Base-by-base conservation (phyloP, 1,140 invertebrate genomes). In the Mycetomoellerius zeteki region DNA sequence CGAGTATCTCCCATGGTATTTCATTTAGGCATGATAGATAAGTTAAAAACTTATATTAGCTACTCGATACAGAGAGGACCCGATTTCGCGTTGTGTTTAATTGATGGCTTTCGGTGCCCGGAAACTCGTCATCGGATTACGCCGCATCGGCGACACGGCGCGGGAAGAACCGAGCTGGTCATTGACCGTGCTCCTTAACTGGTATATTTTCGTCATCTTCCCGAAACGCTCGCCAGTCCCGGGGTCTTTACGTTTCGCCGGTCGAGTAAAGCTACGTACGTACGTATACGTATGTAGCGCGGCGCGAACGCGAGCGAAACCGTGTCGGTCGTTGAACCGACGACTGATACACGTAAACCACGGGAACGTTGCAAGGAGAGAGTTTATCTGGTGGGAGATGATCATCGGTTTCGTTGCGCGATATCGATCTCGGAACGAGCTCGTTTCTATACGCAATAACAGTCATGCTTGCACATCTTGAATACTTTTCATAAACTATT, bases 141-240 rank as follows among this genome's bases (percentile, higher is more conserved):
- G 84, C 82, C 62, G 88, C 43, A 30, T 27, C n/a, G 60, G 62
- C 84, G 30, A 58, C 33, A 69, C 37, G 52, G 43, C 58, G 85
- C 58, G 85, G 85, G 78, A 87, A 73, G 85, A 71, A 71, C 69
- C 69, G 50, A 60, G 62, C 12, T 56, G 89, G 88, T 90, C 89
- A 71, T 86, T 88, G 89, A 90, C 89, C 89, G 89, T 85, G 80
- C 86, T 90, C 89, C 86, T 90, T 90, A 90, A 90, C 86, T 86
- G 86, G 88, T 90, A 90, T 88, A 90, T 90, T 90, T 90, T 90
- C 86, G 89, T 90, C 89, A 76, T 88, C 64, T 69, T 69, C 80
- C 69, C 80, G 76, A 85, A 81, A 90, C 52, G 64, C 64, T 50
- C 64, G 60, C 85, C 75, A 50, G 85, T 78, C 52, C 52, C 85